A percentile compares a stretch with the other conserved stretches of the same genome.
Conservation (phyloP, 2,797 vertebrate genomes). For the Podarcis lilfordi region DNA sequence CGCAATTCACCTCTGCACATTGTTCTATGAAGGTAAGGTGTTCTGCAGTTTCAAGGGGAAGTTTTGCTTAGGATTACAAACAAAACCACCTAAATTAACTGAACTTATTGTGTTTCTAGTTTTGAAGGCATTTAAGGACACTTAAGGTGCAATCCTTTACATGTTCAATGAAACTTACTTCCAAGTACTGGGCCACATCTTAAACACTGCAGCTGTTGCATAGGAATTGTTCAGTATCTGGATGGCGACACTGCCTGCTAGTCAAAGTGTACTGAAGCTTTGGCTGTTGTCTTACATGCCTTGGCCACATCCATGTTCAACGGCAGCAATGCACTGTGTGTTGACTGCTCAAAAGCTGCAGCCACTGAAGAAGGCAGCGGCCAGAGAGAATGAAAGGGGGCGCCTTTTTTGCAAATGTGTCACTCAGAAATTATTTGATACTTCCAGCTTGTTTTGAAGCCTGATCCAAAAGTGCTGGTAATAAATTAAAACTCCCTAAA, state of each 20-base stretch:
- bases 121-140: neutral
- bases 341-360: neutral
- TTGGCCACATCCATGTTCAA: neutral
- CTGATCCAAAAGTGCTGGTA: neutral
- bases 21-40: neutral
- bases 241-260: no score
- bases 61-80: neutral
- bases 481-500: neutral
- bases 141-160: neutral
- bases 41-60: neutral
- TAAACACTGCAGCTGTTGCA: neutral
- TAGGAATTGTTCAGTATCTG: neutral
- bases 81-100: neutral
- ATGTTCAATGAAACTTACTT: neutral
- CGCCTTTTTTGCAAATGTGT: rapidly evolving
- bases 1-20: neutral
- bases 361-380: neutral
- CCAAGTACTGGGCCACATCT: neutral
- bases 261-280: neutral
- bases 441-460: neutral
- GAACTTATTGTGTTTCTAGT: neutral
- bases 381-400: neutral
- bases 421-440: neutral
- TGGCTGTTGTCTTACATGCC: neutral
- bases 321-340: neutral